Conservation (phyloP, 2,797 vertebrate species). For the Pogonophryne albipinna region DNA sequence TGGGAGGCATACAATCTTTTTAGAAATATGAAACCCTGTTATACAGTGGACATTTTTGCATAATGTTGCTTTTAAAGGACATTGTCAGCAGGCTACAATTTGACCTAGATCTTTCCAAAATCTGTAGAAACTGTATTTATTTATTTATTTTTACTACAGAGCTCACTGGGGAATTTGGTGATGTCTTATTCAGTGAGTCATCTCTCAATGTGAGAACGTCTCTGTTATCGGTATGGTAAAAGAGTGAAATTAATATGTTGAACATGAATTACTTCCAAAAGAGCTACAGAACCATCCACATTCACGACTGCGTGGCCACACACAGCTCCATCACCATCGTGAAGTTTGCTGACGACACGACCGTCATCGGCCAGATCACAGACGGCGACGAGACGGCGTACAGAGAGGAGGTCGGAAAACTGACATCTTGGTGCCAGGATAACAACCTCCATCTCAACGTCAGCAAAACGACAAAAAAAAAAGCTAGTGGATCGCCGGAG, state of each 20-base stretch:
- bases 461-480: no score
- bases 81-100: background rate
- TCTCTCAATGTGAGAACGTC: conserved; percentile 12
- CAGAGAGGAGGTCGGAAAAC: no score
- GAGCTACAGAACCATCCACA: no score
- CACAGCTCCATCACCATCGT: no score
- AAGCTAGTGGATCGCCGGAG: no score
- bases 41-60: background rate
- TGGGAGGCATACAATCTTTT: background rate
- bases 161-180: conserved; percentile 12
- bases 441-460: no score
- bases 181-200: conserved; percentile 51
- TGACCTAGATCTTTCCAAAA: conserved; percentile 43
- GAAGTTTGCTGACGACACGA: no score
- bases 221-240: background rate
- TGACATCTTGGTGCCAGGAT: no score
- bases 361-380: no score
- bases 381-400: no score
- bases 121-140: background rate
- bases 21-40: background rate
- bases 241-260: background rate
- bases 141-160: background rate
- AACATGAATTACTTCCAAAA: no score
- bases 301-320: no score
- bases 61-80: background rate